Percentiles rank a stretch among this genome's conserved stretches.
phyloP scores from a whole-genome alignment of 1,140 invertebrate genomes.

The Gyrodactylus bullatarudis region DNA sequence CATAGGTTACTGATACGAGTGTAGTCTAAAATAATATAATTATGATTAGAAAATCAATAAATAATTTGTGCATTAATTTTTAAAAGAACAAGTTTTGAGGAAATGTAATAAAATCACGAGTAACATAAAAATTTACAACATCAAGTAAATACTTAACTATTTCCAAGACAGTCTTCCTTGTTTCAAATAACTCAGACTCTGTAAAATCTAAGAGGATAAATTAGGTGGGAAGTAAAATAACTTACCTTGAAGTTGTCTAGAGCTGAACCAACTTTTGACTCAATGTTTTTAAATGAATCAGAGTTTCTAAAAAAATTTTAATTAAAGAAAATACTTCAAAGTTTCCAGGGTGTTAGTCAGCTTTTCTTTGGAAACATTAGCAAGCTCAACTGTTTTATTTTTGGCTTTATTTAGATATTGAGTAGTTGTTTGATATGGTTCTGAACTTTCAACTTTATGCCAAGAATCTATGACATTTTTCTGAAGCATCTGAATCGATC shows the following conservation, averaged over 20 bases:
- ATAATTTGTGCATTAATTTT: too few relatives aligned
- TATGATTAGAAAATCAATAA: too few relatives aligned
- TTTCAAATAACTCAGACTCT: not conserved
- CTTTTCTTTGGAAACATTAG: not conserved
- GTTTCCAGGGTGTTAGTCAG: not conserved
- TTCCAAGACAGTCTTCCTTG: not conserved
- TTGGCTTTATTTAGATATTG: not conserved
- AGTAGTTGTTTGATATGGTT: too few relatives aligned
- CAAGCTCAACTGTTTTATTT: not conserved
- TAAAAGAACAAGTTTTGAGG: too few relatives aligned
- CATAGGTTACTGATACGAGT: slow-evolving; percentile 39
- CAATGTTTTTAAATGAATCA: slow-evolving; percentile 10
- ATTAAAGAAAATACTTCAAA: slow-evolving; percentile 7
- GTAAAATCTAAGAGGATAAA: not conserved
- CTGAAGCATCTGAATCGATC: not conserved
- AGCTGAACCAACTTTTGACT: slow-evolving; percentile 22
- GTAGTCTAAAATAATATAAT: slow-evolving; percentile 27
- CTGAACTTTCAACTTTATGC: not conserved
- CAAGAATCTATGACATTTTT: not conserved
- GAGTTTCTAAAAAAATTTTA: slow-evolving; percentile 18
- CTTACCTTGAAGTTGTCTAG: slow-evolving; percentile 26
- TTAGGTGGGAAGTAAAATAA: slow-evolving; percentile 25
- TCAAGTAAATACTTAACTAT: not conserved
- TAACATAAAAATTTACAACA: not conserved
- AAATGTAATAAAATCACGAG: too few relatives aligned